A percentile compares a stretch with the other conserved stretches of the same genome.
Evolutionary conservation across 2,797 vertebrate species (phyloP).

Genomic region (Adelosebastes latens): DNA sequence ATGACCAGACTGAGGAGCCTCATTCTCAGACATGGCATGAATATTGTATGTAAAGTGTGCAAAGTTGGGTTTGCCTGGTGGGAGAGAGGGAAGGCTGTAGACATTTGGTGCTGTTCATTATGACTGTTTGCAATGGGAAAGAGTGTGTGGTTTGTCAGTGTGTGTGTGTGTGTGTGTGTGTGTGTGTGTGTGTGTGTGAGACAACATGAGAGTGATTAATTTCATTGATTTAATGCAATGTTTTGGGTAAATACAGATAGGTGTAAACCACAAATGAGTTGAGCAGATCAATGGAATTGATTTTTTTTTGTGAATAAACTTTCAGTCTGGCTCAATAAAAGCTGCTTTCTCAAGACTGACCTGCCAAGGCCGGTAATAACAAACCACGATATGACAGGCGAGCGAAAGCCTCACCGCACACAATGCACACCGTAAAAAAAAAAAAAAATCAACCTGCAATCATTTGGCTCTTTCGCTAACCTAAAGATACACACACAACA

Average conservation of each 20-base stretch:
- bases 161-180: slow-evolving; percentile 36
- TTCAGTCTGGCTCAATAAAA: slow-evolving; percentile 62
- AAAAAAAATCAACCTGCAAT: slow-evolving; percentile 26
- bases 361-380: slow-evolving; percentile 66
- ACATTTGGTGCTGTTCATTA: slow-evolving; percentile 66
- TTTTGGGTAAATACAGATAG: slow-evolving; percentile 78
- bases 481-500: background rate
- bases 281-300: slow-evolving; percentile 71
- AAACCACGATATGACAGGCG: slow-evolving; percentile 55
- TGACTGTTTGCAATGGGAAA: slow-evolving; percentile 82
- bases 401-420: slow-evolving; percentile 47
- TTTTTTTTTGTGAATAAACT: slow-evolving; percentile 70
- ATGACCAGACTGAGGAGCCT: slow-evolving; percentile 95
- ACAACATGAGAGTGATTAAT: slow-evolving; percentile 70
- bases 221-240: slow-evolving; percentile 76
- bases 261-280: slow-evolving; percentile 71
- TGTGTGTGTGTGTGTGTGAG: slow-evolving; percentile 39
- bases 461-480: slow-evolving; percentile 5
- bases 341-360: slow-evolving; percentile 55
- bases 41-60: slow-evolving; percentile 96
- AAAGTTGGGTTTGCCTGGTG: slow-evolving; percentile 89
- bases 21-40: slow-evolving; percentile 91
- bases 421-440: slow-evolving; percentile 1
- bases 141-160: slow-evolving; percentile 46
- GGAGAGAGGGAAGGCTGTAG: slow-evolving; percentile 74